Evolutionary conservation across 2,797 vertebrate genomes (phyloP).

Genomic region (Diplodus sargus): DNA sequence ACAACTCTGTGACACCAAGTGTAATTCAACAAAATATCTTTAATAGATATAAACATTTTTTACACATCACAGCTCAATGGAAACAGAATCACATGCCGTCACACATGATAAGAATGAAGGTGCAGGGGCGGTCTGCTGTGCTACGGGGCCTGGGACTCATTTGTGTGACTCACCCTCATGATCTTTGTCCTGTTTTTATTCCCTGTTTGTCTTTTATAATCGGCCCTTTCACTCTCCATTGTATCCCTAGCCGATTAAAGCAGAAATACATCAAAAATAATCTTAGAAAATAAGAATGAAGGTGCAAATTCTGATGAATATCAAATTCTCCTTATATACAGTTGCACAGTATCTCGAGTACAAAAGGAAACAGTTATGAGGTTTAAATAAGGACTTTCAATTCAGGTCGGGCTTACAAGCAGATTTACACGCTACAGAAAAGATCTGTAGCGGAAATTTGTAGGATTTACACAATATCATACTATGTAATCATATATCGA

Average conservation of each 20-base stretch:
- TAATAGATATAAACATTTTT: constrained; percentile 84
- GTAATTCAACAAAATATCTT: constrained; percentile 85
- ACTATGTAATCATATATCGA: constrained; percentile 43
- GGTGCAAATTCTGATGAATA: constrained; percentile 78
- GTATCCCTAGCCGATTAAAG: constrained; percentile 56
- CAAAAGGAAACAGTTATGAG: constrained; percentile 71
- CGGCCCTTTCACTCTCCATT: constrained; percentile 36
- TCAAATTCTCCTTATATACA: constrained; percentile 78
- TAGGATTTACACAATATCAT: constrained; percentile 60
- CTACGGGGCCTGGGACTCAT: constrained; percentile 40
- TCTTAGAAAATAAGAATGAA: constrained; percentile 72
- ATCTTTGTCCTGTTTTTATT: constrained; percentile 40
- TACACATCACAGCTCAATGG: constrained; percentile 84
- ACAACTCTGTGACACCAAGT: constrained; percentile 18
- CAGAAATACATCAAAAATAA: constrained; percentile 68
- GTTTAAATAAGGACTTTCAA: constrained; percentile 67
- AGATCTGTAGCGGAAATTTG: constrained; percentile 55
- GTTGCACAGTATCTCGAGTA: constrained; percentile 73
- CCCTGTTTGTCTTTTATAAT: constrained; percentile 35
- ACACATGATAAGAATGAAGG: constrained; percentile 78
- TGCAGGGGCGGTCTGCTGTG: constrained; percentile 69
- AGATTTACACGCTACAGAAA: constrained; percentile 53
- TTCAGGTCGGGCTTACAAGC: constrained; percentile 43
- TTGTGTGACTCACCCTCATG: constrained; percentile 45
- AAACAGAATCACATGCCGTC: constrained; percentile 80